Base-by-base conservation (phyloP, 1,140 invertebrate species). In the Lysiphlebus fabarum region DNA sequence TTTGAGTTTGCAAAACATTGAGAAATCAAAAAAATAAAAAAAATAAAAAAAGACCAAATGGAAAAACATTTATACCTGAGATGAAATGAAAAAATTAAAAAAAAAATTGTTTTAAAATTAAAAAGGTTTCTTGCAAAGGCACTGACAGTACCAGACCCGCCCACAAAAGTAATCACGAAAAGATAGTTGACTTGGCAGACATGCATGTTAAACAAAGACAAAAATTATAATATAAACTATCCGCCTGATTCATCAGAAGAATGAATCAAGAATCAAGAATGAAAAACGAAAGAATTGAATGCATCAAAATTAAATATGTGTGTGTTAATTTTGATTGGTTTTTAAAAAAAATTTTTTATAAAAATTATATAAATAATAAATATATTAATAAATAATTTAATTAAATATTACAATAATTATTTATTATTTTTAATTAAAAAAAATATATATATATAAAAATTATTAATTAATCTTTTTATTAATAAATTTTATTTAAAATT, bases 111-210 rank as follows among this genome's bases (percentile, higher is more conserved):
- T 26, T 26, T 26, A 26, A 26, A 26, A 26, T 26, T 26, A 26
- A 26, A 26, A 26, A 26, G 17, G 17, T 26, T 26, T 26, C 17
- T 26, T 26, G 17, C 48, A 59, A 50, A 54, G 69, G 69, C 74
- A 73, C 71, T 76, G 76, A 78, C 77, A 78, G 77, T 76, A 71
- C 69, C 70, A 72, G 73, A 77, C 73, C 75, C 78, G 78, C 78
- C 78, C 76, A 77, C 75, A 77, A 80, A 80, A 79, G 77, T 79
- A 79, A 80, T 79, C 74, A 78, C 69, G 69, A 70, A 61, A 62
- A 62, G 42, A 50, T 43, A 61, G 62, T 61, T 50, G 54, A 51
- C 36, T 43, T 62, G 53, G 61, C 7, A 59, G 48, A 57, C 37
- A 37, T 43, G 47, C 45, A 51, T 36, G 49, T 51, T 33, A 10